Conservation (phyloP, 2,797 vertebrate genomes). For the Pangasius larnaudii region DNA sequence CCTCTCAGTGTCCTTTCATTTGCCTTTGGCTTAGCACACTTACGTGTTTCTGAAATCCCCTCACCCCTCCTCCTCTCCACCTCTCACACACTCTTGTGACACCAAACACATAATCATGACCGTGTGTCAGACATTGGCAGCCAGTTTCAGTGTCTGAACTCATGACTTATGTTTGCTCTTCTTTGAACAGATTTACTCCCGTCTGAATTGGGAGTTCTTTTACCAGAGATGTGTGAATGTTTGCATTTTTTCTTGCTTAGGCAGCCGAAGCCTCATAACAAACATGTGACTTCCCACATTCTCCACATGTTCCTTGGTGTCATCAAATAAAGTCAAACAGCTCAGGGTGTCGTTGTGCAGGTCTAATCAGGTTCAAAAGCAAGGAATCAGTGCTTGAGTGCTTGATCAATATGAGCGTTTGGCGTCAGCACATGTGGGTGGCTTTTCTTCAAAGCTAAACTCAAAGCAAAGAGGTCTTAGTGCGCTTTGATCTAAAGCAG, state of each 20-base stretch:
- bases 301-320: conserved; percentile 39
- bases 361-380: conserved; percentile 42
- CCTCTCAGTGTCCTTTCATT: conserved; percentile 40
- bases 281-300: conserved; percentile 48
- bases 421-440: conserved; percentile 42
- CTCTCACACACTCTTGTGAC: conserved; percentile 52
- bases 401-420: conserved; percentile 52
- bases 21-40: conserved; percentile 36
- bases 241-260: conserved; percentile 49
- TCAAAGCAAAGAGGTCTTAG: conserved; percentile 26
- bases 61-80: conserved; percentile 40
- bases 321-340: conserved; percentile 54
- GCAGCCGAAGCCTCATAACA: conserved; percentile 35
- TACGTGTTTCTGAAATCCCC: conserved; percentile 43
- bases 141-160: conserved; percentile 42
- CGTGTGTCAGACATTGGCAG: conserved; percentile 50
- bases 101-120: conserved; percentile 48
- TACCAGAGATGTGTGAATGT: conserved; percentile 52
- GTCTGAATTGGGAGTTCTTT: conserved; percentile 41
- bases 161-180: conserved; percentile 47
- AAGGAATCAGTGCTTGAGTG: conserved; percentile 34
- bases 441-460: conserved; percentile 29
- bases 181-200: conserved; percentile 38
- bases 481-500: conserved; percentile 32
- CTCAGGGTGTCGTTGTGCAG: conserved; percentile 30